phyloP scores from a whole-genome alignment of 1,140 invertebrate genomes.

The Acromyrmex charruanus region DNA sequence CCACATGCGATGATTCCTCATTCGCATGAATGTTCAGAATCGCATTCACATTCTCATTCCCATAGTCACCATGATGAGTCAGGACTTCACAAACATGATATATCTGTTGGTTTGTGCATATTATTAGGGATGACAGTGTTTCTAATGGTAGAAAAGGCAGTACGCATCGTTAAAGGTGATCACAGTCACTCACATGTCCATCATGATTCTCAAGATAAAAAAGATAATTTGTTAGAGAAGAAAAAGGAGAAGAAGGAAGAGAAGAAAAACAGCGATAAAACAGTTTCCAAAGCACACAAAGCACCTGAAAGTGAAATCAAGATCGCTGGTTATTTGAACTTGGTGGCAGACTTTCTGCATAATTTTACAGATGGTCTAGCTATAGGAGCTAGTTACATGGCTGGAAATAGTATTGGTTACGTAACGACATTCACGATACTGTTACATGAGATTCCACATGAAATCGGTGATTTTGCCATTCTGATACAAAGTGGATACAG shows the following conservation, averaged over 20 bases:
- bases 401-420: slow-evolving; percentile 93
- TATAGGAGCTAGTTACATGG: slow-evolving; percentile 98
- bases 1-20: slow-evolving; percentile 95
- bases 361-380: slow-evolving; percentile 99
- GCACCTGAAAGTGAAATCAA: slow-evolving; percentile 90
- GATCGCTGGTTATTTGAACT: slow-evolving; percentile 97
- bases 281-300: slow-evolving; percentile 28
- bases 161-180: slow-evolving; percentile 95
- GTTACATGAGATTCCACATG: slow-evolving; percentile 98
- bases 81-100: slow-evolving; percentile 90
- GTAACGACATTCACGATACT: slow-evolving; percentile 97
- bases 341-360: slow-evolving; percentile 98
- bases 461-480: slow-evolving; percentile 99
- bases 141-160: slow-evolving; percentile 96
- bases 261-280: slow-evolving; percentile 46
- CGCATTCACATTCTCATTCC: slow-evolving; percentile 87
- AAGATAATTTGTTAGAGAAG: slow-evolving; percentile 73
- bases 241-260: slow-evolving; percentile 66
- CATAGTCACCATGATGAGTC: slow-evolving; percentile 85
- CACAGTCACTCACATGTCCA: slow-evolving; percentile 88
- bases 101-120: slow-evolving; percentile 96
- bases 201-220: slow-evolving; percentile 82
- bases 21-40: slow-evolving; percentile 86
- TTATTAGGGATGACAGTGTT: slow-evolving; percentile 97
- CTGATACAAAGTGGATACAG: slow-evolving; percentile 97